These are phyloP conservation scores for Semicossyphus pulcher DNA, from an alignment of 2,113 vertebrate genomes.

Conservation along the genomic window DNA sequence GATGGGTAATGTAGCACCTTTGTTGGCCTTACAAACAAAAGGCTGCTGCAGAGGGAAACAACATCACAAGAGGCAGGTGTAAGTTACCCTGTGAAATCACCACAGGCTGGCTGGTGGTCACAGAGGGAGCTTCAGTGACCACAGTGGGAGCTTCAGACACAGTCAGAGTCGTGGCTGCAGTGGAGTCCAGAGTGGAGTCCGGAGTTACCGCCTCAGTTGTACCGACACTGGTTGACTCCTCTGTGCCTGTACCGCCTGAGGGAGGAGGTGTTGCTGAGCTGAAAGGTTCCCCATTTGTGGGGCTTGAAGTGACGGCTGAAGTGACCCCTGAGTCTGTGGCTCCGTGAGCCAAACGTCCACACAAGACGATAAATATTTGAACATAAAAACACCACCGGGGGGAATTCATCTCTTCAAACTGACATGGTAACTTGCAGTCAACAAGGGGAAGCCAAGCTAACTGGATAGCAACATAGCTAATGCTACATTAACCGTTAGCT, in stretches of 20 bases:
- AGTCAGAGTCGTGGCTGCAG: not conserved
- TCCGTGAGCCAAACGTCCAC: slow-evolving; percentile 20
- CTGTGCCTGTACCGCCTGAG: not conserved
- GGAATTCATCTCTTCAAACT: slow-evolving; percentile 51
- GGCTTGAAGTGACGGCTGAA: not conserved
- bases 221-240: not conserved
- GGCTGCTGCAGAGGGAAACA: not conserved
- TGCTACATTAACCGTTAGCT: not conserved
- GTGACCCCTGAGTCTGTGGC: slow-evolving; percentile 14
- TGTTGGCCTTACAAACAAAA: too few relatives aligned
- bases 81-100: slow-evolving; percentile 32
- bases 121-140: slow-evolving; percentile 6
- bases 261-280: slow-evolving; percentile 44
- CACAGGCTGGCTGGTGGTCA: slow-evolving; percentile 11
- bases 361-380: slow-evolving; percentile 25
- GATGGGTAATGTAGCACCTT: too few relatives aligned
- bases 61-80: not conserved
- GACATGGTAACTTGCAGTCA: not conserved
- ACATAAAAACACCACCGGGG: not conserved
- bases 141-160: slow-evolving; percentile 9
- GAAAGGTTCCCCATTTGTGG: not conserved
- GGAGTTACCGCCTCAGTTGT: slow-evolving; percentile 3
- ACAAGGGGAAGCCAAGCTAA: not conserved
- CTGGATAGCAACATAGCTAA: not conserved
- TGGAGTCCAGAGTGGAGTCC: not conserved